Evolutionary conservation across 1,140 invertebrate species (phyloP).

Genomic region (Centruroides vittatus): DNA sequence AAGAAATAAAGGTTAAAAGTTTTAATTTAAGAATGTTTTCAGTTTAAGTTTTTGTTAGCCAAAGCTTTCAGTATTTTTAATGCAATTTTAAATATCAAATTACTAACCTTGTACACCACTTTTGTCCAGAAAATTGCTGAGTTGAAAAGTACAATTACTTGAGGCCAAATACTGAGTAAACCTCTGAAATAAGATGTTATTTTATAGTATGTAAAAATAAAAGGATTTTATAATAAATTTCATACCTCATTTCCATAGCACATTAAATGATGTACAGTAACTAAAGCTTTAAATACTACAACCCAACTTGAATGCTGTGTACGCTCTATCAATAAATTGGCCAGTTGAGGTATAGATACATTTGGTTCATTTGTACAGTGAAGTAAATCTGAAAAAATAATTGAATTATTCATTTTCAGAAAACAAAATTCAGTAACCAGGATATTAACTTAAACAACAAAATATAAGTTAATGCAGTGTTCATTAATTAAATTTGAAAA

Average conservation of each 20-base stretch:
- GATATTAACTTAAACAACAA: neutral
- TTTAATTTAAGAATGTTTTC: no score
- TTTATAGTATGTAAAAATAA: neutral
- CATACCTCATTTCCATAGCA: constrained; percentile 98
- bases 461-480: no score
- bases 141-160: constrained; percentile 97
- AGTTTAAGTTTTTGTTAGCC: no score
- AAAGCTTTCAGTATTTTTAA: no score
- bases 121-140: constrained; percentile 93
- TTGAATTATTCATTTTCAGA: neutral
- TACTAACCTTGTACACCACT: constrained; percentile 71
- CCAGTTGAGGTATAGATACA: constrained; percentile 96
- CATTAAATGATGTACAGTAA: constrained; percentile 97
- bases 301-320: constrained; percentile 97
- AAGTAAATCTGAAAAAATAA: constrained; percentile 70
- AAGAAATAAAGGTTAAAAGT: no score
- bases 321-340: constrained; percentile 92
- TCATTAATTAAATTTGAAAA: no score
- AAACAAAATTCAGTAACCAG: neutral
- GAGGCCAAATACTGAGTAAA: constrained; percentile 99
- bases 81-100: neutral
- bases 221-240: neutral
- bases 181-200: constrained; percentile 46
- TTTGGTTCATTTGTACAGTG: constrained; percentile 99
- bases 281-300: constrained; percentile 94